Percentiles rank a stretch among this genome's conserved stretches.
These are phyloP conservation scores for Chaitophorus viminalis DNA, from an alignment of 2,888 invertebrate genomes.

Conservation along the genomic window DNA sequence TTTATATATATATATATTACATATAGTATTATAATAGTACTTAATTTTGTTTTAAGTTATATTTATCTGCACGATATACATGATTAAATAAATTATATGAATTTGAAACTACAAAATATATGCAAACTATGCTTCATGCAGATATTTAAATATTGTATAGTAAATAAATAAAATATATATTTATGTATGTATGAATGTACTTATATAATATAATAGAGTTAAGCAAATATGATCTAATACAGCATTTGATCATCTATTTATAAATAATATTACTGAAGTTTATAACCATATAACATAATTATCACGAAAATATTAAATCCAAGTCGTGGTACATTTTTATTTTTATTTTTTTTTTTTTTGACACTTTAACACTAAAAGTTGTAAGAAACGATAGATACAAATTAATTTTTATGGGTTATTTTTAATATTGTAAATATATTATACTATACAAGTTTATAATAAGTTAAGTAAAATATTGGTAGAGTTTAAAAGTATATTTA, in stretches of 20 bases:
- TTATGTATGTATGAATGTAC: slow-evolving; percentile 23
- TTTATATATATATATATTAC: background rate
- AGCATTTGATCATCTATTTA: slow-evolving; percentile 13
- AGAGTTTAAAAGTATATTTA: slow-evolving; percentile 35
- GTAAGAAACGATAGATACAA: slow-evolving; percentile 18
- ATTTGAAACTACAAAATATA: background rate
- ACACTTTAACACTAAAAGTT: background rate
- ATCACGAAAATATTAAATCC: slow-evolving; percentile 31
- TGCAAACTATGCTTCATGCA: slow-evolving; percentile 16
- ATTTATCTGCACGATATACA: slow-evolving; percentile 10
- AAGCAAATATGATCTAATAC: slow-evolving; percentile 19
- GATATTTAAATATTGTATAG: slow-evolving; percentile 29
- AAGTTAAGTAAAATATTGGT: slow-evolving; percentile 31
- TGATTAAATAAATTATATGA: background rate
- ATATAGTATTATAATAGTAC: no score
- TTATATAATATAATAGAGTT: slow-evolving; percentile 14
- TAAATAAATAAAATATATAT: slow-evolving; percentile 16
- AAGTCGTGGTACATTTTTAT: background rate
- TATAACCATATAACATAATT: slow-evolving; percentile 10
- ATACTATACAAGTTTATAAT: background rate
- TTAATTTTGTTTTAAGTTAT: background rate
- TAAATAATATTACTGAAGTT: slow-evolving; percentile 1
- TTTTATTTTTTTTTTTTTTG: slow-evolving; percentile 9
- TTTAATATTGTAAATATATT: slow-evolving; percentile 47
- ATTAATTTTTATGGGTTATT: background rate